Base-by-base conservation (phyloP, 2,113 vertebrate species). In the Petrocephalus microphthalmus region DNA sequence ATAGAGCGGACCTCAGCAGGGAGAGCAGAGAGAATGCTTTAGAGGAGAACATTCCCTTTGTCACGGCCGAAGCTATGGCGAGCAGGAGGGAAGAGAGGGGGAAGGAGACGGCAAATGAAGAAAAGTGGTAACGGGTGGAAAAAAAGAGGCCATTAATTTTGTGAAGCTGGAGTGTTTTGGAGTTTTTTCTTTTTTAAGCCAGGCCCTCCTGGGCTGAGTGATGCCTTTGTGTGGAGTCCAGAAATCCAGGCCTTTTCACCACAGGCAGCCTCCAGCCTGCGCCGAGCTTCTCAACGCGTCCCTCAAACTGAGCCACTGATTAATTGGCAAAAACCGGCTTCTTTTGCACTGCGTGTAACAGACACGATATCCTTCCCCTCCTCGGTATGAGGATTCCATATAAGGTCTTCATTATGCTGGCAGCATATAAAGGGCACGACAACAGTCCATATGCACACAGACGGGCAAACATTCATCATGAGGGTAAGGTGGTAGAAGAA, bases 121-220 rank as follows among this genome's bases (percentile, higher is more conserved):
- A 88, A 90, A 89, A 91, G 91, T 90, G 91, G 90, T 91, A 94
- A 91, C 91, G 92, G 84, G 85, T 91, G 91, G 93, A 94, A 93
- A 94, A 94, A 94, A 94, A 93, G 93, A 92, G 92, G 93, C 92
- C 93, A 94, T 94, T 95, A 93, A 94, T 94, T 95, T 94, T 93
- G 92, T 94, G 92, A 93, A 91, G 92, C 92, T 92, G 94, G 94
- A 94, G 94, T 88, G 93, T 92, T 93, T 93, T 94, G 92, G 93
- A 94, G 92, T 93, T 93, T 94, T 92, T 92, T 93, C 93, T 78
- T 91, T 94, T 87, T 87, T 51, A 7, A 89, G 94, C 94, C 93
- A 94, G 93, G 90, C 92, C 92, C 94, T 94, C 93, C 94, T 95
- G 94, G 92, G 91, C 91, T 93, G 93, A 93, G 92, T 93, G 93